A percentile compares a stretch with the other conserved stretches of the same genome.
Evolutionary conservation across 2,113 vertebrate species (phyloP).

Genomic region (Recurvirostra avosetta): DNA sequence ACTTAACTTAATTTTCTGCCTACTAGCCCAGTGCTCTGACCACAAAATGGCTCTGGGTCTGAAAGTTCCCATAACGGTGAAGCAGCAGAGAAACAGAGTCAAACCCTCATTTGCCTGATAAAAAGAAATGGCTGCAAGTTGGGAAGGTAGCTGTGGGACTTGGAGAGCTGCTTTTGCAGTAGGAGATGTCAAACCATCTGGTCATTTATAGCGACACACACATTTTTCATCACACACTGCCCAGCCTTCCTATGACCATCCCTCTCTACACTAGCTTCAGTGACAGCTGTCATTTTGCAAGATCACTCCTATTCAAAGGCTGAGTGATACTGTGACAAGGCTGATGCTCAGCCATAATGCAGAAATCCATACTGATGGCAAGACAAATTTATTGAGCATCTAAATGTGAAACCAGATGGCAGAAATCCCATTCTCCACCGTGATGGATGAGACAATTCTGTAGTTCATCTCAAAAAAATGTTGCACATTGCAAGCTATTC

Average conservation of each 20-base stretch:
- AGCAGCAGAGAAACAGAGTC: neutral
- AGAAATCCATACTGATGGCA: neutral
- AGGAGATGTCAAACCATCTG: neutral
- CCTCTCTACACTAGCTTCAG: neutral
- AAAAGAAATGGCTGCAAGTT: neutral
- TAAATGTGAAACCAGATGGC: neutral
- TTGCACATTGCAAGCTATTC: neutral
- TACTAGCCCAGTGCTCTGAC: neutral
- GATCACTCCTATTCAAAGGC: neutral
- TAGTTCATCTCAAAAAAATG: neutral
- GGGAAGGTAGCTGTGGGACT: neutral
- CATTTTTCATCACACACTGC: accelerated
- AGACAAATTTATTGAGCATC: neutral
- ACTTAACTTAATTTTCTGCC: slow-evolving; percentile 5
- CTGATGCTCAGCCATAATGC: neutral
- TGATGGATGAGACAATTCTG: neutral
- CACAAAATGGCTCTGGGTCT: neutral
- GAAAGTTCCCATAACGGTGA: neutral
- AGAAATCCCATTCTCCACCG: neutral
- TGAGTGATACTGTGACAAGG: neutral
- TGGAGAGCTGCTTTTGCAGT: neutral
- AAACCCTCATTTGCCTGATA: neutral
- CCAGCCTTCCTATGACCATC: neutral
- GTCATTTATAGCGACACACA: neutral
- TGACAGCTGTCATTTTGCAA: neutral